Evolutionary conservation across 92 coral and sea anemone species (phyloP).

Genomic region (Hydrozoanthus gracilis): DNA sequence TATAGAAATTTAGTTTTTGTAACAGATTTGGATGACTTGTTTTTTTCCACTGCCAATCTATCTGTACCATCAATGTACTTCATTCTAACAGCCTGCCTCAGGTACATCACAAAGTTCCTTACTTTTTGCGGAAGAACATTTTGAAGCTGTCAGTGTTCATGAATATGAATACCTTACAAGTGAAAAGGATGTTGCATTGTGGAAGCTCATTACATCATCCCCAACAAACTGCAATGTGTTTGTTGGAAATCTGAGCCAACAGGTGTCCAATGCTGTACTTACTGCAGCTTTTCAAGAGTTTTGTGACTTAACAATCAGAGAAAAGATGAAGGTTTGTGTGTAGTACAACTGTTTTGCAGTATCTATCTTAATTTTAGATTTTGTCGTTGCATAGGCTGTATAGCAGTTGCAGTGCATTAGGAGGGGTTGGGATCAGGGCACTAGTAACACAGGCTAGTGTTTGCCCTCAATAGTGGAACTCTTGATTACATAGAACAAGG

Average conservation of each 20-base stretch:
- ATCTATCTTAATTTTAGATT: neutral
- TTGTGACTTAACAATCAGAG: constrained; percentile 43
- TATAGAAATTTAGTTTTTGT: neutral
- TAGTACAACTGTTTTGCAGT: neutral
- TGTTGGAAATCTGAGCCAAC: constrained; percentile 70
- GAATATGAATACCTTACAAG: constrained; percentile 68
- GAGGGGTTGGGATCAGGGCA: too few species aligned
- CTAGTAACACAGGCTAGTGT: too few species aligned
- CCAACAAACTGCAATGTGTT: constrained; percentile 77
- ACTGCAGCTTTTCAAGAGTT: constrained; percentile 62
- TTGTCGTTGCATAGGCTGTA: neutral
- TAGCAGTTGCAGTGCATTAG: too few species aligned
- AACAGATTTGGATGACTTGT: constrained; percentile 27
- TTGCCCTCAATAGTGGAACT: too few species aligned
- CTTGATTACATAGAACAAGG: too few species aligned
- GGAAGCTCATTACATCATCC: constrained; percentile 67
- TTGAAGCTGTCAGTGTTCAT: constrained; percentile 3
- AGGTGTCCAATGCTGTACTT: constrained; percentile 45
- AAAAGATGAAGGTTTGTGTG: constrained; percentile 56
- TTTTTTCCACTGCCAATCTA: neutral
- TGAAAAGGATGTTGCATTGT: constrained; percentile 68
- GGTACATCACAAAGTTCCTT: neutral
- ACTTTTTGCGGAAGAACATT: neutral
- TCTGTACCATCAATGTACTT: constrained; percentile 26
- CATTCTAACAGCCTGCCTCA: constrained; percentile 7